phyloP scores from a whole-genome alignment of 2,888 invertebrate species.

The Argyresthia albistria region DNA sequence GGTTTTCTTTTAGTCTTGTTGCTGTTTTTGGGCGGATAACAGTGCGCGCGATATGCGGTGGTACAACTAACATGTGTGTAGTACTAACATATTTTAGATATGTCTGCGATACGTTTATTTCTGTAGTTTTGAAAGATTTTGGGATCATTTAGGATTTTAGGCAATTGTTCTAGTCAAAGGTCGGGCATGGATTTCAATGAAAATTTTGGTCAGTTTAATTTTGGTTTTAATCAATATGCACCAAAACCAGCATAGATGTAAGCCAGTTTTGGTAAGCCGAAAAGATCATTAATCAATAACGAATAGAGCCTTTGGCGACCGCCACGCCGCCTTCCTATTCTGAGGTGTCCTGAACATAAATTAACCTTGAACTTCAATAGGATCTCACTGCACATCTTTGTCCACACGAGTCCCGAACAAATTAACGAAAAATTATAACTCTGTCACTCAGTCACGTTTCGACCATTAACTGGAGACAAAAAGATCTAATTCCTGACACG shows the following conservation, averaged over 20 bases:
- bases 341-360: constrained; percentile 29
- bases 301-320: constrained; percentile 9
- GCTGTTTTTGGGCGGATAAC: background rate
- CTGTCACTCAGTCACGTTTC: constrained; percentile 61
- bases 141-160: no score
- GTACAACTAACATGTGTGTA: no score
- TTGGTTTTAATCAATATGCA: background rate
- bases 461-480: constrained; percentile 67
- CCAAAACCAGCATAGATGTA: background rate
- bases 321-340: constrained; percentile 12
- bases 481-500: constrained; percentile 61
- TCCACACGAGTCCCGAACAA: constrained; percentile 46
- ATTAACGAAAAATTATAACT: constrained; percentile 58
- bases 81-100: no score
- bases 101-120: no score
- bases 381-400: constrained; percentile 47
- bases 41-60: background rate
- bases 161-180: no score
- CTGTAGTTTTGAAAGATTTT: no score
- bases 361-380: constrained; percentile 41
- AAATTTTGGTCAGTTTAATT: no score
- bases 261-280: background rate
- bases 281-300: constrained; percentile 14
- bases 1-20: background rate
- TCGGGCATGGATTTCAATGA: no score